A percentile compares a stretch with the other conserved stretches of the same genome.
phyloP scores from a whole-genome alignment of 2,797 vertebrate genomes.

The Synanceia verrucosa region DNA sequence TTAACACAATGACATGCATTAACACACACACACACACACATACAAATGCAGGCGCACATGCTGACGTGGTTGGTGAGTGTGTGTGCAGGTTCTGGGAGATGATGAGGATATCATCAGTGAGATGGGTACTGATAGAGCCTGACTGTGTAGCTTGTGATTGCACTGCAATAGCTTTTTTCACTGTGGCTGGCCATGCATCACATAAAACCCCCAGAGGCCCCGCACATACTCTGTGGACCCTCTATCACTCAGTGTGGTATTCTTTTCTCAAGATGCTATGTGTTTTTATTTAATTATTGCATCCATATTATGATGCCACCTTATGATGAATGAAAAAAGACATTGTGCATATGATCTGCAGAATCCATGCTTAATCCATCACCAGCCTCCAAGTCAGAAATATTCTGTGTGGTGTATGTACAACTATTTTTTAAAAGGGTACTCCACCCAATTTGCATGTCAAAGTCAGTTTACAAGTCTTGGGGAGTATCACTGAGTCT shows the following conservation, averaged over 20 bases:
- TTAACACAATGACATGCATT: slow-evolving; percentile 35
- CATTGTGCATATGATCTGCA: neutral
- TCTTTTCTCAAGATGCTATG: neutral
- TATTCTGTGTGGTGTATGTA: neutral
- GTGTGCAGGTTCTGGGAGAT: slow-evolving; percentile 37
- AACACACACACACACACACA: slow-evolving; percentile 24
- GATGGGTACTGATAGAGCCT: slow-evolving; percentile 50
- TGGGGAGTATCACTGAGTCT: neutral
- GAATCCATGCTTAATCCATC: neutral
- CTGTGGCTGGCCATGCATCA: slow-evolving; percentile 44
- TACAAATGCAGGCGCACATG: neutral
- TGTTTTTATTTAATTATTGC: neutral
- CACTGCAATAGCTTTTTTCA: slow-evolving; percentile 34
- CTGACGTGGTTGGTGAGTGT: neutral
- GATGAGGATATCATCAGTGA: slow-evolving; percentile 58
- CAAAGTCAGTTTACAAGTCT: neutral
- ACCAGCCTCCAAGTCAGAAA: neutral
- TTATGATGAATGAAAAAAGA: neutral
- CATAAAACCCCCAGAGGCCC: slow-evolving; percentile 37
- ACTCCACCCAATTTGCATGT: neutral
- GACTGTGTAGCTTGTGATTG: slow-evolving; percentile 43
- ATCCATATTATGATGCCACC: neutral
- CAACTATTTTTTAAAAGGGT: neutral
- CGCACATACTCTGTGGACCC: slow-evolving; percentile 3
- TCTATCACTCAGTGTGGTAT: neutral